A percentile compares a stretch with the other conserved stretches of the same genome.
phyloP scores from a whole-genome alignment of 2,797 vertebrate species.

The Phoxinus dragarum region DNA sequence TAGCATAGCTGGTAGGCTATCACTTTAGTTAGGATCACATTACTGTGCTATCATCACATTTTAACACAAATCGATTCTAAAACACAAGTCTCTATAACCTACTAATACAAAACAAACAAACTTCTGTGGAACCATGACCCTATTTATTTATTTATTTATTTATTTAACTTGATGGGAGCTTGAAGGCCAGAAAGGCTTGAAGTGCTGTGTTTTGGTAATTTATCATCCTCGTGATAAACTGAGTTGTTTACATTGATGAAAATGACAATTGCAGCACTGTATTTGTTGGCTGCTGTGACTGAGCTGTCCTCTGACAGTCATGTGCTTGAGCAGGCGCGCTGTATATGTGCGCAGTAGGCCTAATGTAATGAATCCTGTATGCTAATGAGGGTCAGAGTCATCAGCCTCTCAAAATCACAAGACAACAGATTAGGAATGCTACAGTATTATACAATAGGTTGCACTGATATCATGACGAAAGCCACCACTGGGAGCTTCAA shows the following conservation, averaged over 20 bases:
- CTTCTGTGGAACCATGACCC: too few species aligned
- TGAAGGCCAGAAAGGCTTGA: background rate
- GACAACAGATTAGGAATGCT: background rate
- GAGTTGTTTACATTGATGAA: background rate
- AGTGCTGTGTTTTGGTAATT: background rate
- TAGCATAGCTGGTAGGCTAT: too few species aligned
- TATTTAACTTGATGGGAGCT: too few species aligned
- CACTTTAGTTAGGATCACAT: too few species aligned
- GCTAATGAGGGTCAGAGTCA: constrained; percentile 3
- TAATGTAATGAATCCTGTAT: background rate
- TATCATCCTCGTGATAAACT: background rate
- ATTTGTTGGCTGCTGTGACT: background rate
- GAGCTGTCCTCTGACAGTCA: constrained; percentile 22
- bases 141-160: too few species aligned
- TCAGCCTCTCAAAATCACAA: constrained; percentile 10
- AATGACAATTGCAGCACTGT: background rate
- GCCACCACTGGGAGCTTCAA: background rate
- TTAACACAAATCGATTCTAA: too few species aligned
- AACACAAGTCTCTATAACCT: too few species aligned
- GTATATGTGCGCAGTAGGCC: background rate
- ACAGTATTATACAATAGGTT: background rate
- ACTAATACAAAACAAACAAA: too few species aligned
- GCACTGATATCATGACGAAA: constrained; percentile 10
- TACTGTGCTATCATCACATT: too few species aligned
- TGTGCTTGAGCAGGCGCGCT: background rate